These are phyloP conservation scores for Pasiphila rectangulata DNA, from an alignment of 2,888 invertebrate species.

Conservation along the genomic window DNA sequence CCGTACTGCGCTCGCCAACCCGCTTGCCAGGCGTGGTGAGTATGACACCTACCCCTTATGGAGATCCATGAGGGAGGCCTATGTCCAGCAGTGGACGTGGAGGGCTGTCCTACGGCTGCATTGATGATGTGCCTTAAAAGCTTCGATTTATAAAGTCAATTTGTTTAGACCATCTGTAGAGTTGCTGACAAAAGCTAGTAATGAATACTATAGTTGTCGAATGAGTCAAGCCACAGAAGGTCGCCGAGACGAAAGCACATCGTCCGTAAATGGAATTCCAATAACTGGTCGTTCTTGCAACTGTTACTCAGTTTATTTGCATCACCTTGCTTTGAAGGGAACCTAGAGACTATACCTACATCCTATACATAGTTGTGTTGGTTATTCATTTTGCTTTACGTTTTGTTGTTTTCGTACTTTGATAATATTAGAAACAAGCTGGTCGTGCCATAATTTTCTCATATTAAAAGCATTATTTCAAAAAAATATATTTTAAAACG, in stretches of 20 bases:
- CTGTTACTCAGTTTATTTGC: constrained; percentile 27
- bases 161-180: neutral
- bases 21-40: too few relatives aligned
- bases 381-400: neutral
- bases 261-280: constrained; percentile 46
- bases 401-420: neutral
- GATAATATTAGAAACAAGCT: too few relatives aligned
- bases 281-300: constrained; percentile 38
- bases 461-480: too few relatives aligned
- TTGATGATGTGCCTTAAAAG: neutral
- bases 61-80: too few relatives aligned
- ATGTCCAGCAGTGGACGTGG: too few relatives aligned
- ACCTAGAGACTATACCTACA: constrained; percentile 6
- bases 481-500: too few relatives aligned
- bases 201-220: constrained; percentile 13
- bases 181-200: constrained; percentile 1
- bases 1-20: too few relatives aligned
- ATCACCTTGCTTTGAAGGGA: constrained; percentile 40
- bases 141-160: neutral
- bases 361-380: neutral
- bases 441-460: too few relatives aligned
- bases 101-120: too few relatives aligned
- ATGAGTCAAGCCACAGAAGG: constrained; percentile 55
- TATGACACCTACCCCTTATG: too few relatives aligned
- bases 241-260: constrained; percentile 49